Evolutionary conservation across 2,113 vertebrate genomes (phyloP).

Genomic region (Paralichthys olivaceus): DNA sequence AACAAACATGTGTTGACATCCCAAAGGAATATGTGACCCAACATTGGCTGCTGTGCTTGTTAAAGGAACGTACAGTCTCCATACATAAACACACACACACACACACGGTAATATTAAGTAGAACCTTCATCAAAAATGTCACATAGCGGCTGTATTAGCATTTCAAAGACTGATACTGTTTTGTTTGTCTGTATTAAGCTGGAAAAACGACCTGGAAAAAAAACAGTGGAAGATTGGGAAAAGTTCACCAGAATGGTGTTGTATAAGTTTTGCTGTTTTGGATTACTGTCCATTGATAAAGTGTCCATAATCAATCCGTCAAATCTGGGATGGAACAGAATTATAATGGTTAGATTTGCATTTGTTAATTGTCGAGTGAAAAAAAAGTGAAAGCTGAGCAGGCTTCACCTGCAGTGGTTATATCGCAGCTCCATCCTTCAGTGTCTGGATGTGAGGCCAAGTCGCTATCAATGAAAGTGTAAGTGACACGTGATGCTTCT

Average conservation of each 20-base stretch:
- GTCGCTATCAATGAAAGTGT: background rate
- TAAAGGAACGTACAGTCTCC: background rate
- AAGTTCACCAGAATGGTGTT: conserved; percentile 14
- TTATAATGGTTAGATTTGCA: no score
- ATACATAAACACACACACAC: background rate
- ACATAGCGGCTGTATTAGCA: conserved; percentile 34
- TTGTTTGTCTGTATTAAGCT: conserved; percentile 24
- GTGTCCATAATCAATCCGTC: background rate
- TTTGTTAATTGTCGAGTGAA: no score
- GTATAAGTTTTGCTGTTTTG: background rate
- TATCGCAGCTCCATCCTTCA: no score
- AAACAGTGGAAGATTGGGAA: background rate
- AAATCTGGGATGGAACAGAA: no score
- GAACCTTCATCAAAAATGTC: conserved; percentile 18
- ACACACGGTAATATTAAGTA: background rate
- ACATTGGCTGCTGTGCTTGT: background rate
- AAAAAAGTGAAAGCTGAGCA: no score
- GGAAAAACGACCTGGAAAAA: conserved; percentile 5
- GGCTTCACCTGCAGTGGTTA: no score
- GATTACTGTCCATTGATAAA: no score
- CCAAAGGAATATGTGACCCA: background rate
- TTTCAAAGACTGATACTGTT: conserved; percentile 44
- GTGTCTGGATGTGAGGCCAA: background rate
- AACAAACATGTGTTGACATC: background rate
- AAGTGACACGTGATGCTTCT: background rate